Conservation (phyloP, 2,888 invertebrate species). For the Drosophila percnosoma region DNA sequence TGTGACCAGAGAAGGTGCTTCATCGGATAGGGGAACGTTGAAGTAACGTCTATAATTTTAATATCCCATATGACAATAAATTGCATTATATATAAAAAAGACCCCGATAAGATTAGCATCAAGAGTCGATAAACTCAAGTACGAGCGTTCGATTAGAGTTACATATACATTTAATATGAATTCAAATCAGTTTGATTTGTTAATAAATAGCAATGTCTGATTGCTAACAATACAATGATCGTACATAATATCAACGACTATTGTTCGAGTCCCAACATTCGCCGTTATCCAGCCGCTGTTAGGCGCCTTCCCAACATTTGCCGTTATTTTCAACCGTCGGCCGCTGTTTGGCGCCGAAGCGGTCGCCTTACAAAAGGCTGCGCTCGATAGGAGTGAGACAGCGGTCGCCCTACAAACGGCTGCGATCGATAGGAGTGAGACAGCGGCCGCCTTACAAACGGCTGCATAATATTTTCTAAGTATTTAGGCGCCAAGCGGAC, state of each 20-base stretch:
- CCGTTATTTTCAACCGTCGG: too few relatives aligned
- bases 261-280: too few relatives aligned
- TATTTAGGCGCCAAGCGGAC: too few relatives aligned
- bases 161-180: background rate
- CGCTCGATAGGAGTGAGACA: too few relatives aligned
- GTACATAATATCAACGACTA: background rate
- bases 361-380: too few relatives aligned
- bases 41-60: background rate
- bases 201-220: background rate
- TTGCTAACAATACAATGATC: background rate
- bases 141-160: background rate
- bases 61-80: background rate
- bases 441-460: too few relatives aligned
- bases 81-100: background rate
- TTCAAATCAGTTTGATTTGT: background rate
- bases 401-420: too few relatives aligned
- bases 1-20: constrained; percentile 37
- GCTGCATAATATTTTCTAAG: too few relatives aligned
- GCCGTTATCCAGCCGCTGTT: too few relatives aligned
- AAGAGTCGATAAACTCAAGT: background rate
- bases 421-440: too few relatives aligned
- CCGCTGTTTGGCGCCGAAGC: too few relatives aligned
- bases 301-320: too few relatives aligned
- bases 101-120: background rate
- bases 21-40: background rate